Percentiles rank a stretch among this genome's conserved stretches.
phyloP scores from a whole-genome alignment of 2,797 vertebrate genomes.

The Takifugu ocellatus region DNA sequence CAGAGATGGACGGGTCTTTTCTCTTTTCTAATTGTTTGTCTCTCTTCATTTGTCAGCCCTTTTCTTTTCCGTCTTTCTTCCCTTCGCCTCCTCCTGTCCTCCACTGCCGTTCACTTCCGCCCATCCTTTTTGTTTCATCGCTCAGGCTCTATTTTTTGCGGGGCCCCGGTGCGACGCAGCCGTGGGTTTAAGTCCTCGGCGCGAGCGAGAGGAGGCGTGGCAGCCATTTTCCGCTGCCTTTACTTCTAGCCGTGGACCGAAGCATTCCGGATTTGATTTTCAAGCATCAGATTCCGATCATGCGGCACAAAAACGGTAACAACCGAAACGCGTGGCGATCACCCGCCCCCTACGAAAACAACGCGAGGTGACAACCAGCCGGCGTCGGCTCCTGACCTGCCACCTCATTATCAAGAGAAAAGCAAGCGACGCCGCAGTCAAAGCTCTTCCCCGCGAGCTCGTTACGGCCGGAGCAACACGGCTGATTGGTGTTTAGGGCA shows the following conservation, averaged over 20 bases:
- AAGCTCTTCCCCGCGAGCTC: slow-evolving; percentile 27
- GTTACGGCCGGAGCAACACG: slow-evolving; percentile 45
- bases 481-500: slow-evolving; percentile 52
- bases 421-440: slow-evolving; percentile 32
- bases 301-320: too few relatives aligned
- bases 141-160: too few relatives aligned
- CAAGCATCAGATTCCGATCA: too few relatives aligned
- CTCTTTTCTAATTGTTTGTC: neutral
- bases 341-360: slow-evolving; percentile 16
- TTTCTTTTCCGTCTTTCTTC: neutral
- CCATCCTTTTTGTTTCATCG: neutral
- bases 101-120: neutral
- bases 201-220: too few relatives aligned
- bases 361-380: slow-evolving; percentile 31
- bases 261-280: too few relatives aligned
- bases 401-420: slow-evolving; percentile 55
- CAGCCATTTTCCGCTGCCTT: too few relatives aligned
- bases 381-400: slow-evolving; percentile 33
- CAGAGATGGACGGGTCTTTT: neutral
- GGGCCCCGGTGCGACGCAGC: too few relatives aligned
- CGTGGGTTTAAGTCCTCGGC: too few relatives aligned
- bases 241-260: too few relatives aligned
- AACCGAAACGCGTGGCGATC: too few relatives aligned
- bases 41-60: neutral
- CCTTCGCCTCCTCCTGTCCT: neutral